Conservation (phyloP, 2,888 invertebrate genomes). For the Acronicta alni region DNA sequence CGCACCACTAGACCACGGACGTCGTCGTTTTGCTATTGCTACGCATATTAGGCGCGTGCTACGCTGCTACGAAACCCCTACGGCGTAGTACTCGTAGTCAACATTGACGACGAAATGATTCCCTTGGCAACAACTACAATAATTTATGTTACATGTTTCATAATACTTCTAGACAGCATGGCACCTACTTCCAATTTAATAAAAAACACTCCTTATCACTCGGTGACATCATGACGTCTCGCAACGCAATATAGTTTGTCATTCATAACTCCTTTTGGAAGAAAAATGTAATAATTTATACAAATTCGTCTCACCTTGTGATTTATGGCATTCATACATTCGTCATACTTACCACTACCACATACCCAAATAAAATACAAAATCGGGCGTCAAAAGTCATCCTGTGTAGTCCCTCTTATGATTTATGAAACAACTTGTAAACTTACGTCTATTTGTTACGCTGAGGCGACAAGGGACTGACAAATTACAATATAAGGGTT, state of each 20-base stretch:
- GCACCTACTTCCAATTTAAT: constrained; percentile 2
- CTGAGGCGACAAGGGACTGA: constrained; percentile 47
- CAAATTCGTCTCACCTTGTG: constrained; percentile 48
- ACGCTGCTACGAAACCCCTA: background rate
- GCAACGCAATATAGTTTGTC: constrained; percentile 43
- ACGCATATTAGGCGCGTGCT: background rate
- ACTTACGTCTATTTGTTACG: constrained; percentile 54
- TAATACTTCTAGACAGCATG: no score
- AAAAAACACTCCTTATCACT: constrained; percentile 18
- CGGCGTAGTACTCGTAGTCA: no score
- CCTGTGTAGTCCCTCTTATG: constrained; percentile 30
- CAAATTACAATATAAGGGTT: constrained; percentile 50
- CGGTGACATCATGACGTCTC: constrained; percentile 24
- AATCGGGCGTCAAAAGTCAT: constrained; percentile 54
- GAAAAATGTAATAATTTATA: constrained; percentile 45
- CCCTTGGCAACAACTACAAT: no score
- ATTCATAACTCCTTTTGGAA: constrained; percentile 22
- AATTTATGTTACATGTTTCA: no score
- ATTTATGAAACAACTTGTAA: constrained; percentile 57
- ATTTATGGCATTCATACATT: constrained; percentile 54
- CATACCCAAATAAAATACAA: constrained; percentile 55
- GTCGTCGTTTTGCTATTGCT: background rate
- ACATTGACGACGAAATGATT: no score
- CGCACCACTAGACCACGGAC: no score
- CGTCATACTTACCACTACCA: constrained; percentile 48